phyloP scores from a whole-genome alignment of 2,113 vertebrate species.

The Dasyornis broadbenti region DNA sequence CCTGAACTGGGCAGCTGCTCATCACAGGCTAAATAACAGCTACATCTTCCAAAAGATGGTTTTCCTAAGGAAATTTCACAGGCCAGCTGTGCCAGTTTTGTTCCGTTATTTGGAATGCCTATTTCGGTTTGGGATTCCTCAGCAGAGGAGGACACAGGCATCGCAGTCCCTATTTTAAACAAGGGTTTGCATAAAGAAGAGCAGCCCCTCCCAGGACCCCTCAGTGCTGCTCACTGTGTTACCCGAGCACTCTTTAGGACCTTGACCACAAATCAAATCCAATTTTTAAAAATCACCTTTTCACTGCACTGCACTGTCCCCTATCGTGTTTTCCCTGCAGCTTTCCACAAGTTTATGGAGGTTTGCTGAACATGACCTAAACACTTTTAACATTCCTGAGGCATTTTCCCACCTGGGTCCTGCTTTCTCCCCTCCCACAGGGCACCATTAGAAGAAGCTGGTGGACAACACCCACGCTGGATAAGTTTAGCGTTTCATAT shows the following conservation, averaged over 20 bases:
- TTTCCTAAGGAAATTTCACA: neutral
- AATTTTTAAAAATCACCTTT: neutral
- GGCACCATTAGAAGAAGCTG: neutral
- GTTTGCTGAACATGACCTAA: neutral
- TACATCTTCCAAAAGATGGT: neutral
- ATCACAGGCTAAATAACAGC: neutral
- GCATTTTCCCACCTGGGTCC: neutral
- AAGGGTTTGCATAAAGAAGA: neutral
- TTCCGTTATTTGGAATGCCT: neutral
- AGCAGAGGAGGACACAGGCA: neutral
- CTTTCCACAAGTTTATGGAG: neutral
- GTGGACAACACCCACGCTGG: neutral
- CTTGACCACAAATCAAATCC: neutral
- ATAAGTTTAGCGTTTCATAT: neutral
- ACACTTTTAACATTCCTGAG: neutral
- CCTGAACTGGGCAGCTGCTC: neutral
- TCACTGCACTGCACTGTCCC: neutral
- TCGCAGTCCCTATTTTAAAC: rapidly evolving
- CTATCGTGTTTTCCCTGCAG: neutral
- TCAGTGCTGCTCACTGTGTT: neutral
- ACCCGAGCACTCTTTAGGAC: neutral
- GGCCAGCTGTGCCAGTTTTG: neutral
- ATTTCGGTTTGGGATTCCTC: neutral
- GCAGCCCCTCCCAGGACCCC: neutral
- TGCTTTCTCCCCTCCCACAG: neutral